phyloP scores from a whole-genome alignment of 2,113 vertebrate genomes.

The Rhegmatorhina hoffmannsi region DNA sequence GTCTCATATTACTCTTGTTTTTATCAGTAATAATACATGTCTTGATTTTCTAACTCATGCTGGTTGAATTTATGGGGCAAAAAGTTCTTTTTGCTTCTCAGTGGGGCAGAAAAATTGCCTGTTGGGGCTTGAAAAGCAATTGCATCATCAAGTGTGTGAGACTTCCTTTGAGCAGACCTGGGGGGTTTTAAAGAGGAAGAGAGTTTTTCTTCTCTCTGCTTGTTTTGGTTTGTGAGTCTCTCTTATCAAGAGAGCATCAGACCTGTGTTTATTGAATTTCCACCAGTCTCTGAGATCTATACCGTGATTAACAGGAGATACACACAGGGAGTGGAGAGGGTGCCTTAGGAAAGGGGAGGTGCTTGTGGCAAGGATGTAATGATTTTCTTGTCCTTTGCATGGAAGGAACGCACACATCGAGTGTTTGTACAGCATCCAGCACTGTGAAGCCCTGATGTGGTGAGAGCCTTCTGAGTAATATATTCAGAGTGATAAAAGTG shows the following conservation, averaged over 20 bases:
- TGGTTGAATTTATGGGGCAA: not conserved
- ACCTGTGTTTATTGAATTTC: constrained; percentile 12
- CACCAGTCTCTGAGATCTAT: not conserved
- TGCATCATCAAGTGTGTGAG: not conserved
- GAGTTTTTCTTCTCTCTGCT: not conserved
- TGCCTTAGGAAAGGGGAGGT: constrained; percentile 33
- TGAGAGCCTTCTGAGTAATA: constrained; percentile 7
- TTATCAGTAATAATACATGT: not conserved
- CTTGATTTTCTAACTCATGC: not conserved
- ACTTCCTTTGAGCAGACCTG: not conserved
- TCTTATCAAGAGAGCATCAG: not conserved
- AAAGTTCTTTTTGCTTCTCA: not conserved
- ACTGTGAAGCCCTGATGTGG: not conserved
- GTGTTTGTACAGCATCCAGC: not conserved
- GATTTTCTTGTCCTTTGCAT: constrained; percentile 27
- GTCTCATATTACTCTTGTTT: not conserved
- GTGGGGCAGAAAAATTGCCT: not conserved
- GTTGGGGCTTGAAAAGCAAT: not conserved
- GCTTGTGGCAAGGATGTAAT: not conserved
- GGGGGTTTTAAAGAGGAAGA: not conserved
- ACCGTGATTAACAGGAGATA: not conserved
- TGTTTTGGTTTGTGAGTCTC: constrained; percentile 19
- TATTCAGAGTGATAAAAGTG: not conserved
- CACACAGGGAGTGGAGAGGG: not conserved
- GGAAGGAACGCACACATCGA: not conserved